Evolutionary conservation across 2,797 vertebrate species (phyloP), one percentile per base, ranked within the genome.

Genomic region (Apogon hyalosoma): DNA sequence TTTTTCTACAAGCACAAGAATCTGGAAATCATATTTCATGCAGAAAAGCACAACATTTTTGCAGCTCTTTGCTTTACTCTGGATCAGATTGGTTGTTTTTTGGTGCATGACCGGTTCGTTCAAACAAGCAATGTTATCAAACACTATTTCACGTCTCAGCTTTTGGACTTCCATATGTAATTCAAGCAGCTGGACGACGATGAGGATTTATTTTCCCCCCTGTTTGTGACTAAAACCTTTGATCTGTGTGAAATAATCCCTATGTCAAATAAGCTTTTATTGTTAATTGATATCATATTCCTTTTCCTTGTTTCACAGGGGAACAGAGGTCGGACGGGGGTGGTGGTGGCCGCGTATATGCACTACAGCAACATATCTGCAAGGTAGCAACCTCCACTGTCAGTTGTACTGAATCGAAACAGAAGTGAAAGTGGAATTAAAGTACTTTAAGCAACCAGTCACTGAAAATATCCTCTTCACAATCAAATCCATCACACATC

Each of bases 311-410:
- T 79, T 21, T 75, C 33, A 5, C 90, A 97, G 97, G 97, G 97
- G 33, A 97, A 96, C 75, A 94, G 95, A 19, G 96, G 97, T 48
- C 92, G 96, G 4, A 96, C 96, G 0, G 97, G 97, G 0, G 96
- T 98, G 55, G 97, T 97, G 39, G 95, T 97, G 7, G 97, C 97
- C 0, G 96, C 96, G 0, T 98, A 98, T 87, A 96, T 97, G 96
- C 96, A 98, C 89, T 98, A 98, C 92, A 98, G 97, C 94, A 98
- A 96, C 92, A 98, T 98, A 89, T 97, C 96, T 0, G 97, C 96
- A 83, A 98, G 97, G 97, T 98, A 91, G 9, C 79, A 85, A 80
- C 54, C 48, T 36, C 33, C 33, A 3, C 33, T 36, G 33, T 36
- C 33, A 36, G 11, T 3, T 12, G 39, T 4, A 16, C 8, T 36